These are phyloP conservation scores for Lamproptera curius DNA, from an alignment of 2,888 invertebrate species.

Conservation along the genomic window DNA sequence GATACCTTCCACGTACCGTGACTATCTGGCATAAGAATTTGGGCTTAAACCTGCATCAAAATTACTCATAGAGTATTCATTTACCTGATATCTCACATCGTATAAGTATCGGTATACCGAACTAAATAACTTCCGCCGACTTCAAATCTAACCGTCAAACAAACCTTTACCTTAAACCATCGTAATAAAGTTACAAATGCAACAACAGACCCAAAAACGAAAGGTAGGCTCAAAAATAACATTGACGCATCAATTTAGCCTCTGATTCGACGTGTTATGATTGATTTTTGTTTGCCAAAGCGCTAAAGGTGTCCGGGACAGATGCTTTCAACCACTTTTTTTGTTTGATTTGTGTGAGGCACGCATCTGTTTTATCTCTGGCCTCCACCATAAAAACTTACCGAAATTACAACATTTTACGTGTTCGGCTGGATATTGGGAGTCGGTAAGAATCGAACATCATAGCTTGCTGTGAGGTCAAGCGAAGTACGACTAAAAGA, in stretches of 20 bases:
- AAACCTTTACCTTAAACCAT: neutral
- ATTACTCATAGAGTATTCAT: conserved; percentile 10
- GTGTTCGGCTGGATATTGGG: neutral
- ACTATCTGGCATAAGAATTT: conserved; percentile 1
- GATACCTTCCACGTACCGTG: too few relatives aligned
- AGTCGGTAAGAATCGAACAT: neutral
- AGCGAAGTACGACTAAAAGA: neutral
- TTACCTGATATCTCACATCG: conserved; percentile 17
- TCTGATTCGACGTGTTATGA: conserved; percentile 11
- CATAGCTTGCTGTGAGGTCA: neutral
- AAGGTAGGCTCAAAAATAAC: conserved; percentile 15
- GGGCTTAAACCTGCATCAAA: neutral
- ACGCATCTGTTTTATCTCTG: conserved; percentile 31
- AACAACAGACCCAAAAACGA: conserved; percentile 18
- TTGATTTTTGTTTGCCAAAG: conserved; percentile 18
- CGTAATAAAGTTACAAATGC: conserved; percentile 1
- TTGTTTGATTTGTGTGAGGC: conserved; percentile 25
- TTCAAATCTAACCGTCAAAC: conserved; percentile 2
- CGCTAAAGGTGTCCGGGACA: conserved; percentile 25
- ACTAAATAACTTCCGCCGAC: conserved; percentile 15
- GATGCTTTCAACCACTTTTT: conserved; percentile 34
- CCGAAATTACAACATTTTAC: conserved; percentile 13
- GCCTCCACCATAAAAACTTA: conserved; percentile 21
- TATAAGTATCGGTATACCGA: conserved; percentile 1
- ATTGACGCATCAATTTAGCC: conserved; percentile 12